phyloP scores from a whole-genome alignment of 2,888 invertebrate genomes.

The Atethmia centrago region DNA sequence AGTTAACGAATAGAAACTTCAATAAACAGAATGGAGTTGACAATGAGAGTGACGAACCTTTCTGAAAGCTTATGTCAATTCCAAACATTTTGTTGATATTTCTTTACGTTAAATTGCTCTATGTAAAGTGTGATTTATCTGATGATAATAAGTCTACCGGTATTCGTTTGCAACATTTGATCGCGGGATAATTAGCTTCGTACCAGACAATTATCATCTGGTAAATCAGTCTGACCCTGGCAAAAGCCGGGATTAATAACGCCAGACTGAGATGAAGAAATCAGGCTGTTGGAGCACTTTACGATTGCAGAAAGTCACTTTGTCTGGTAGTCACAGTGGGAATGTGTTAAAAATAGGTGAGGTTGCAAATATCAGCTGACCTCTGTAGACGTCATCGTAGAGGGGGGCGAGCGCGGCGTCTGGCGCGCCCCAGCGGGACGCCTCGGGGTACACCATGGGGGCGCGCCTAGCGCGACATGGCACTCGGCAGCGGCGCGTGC shows the following conservation, averaged over 20 bases:
- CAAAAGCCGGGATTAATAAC: slow-evolving; percentile 68
- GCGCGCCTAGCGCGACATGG: slow-evolving; percentile 84
- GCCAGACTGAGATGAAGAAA: slow-evolving; percentile 50
- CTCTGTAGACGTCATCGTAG: slow-evolving; percentile 92
- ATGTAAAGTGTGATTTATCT: slow-evolving; percentile 53
- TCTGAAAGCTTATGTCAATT: slow-evolving; percentile 61
- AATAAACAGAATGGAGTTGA: slow-evolving; percentile 52
- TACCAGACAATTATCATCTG: slow-evolving; percentile 64
- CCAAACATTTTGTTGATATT: slow-evolving; percentile 60
- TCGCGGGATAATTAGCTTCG: slow-evolving; percentile 39
- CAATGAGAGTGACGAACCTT: slow-evolving; percentile 54
- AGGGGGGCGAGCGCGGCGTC: slow-evolving; percentile 92
- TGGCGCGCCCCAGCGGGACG: slow-evolving; percentile 91
- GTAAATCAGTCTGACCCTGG: slow-evolving; percentile 56
- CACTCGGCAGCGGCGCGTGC: slow-evolving; percentile 82
- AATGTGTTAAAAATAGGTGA: slow-evolving; percentile 65
- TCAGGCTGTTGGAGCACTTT: slow-evolving; percentile 64
- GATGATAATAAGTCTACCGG: slow-evolving; percentile 38
- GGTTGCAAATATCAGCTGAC: slow-evolving; percentile 88
- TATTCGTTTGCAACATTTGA: slow-evolving; percentile 42
- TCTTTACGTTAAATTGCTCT: slow-evolving; percentile 46
- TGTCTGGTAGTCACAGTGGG: slow-evolving; percentile 62
- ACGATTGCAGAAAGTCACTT: slow-evolving; percentile 69
- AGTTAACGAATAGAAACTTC: slow-evolving; percentile 51
- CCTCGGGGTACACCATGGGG: slow-evolving; percentile 92